Evolutionary conservation across 2,888 invertebrate species (phyloP), one percentile per base, ranked within the genome.

Genomic region (Erebia aethiops): DNA sequence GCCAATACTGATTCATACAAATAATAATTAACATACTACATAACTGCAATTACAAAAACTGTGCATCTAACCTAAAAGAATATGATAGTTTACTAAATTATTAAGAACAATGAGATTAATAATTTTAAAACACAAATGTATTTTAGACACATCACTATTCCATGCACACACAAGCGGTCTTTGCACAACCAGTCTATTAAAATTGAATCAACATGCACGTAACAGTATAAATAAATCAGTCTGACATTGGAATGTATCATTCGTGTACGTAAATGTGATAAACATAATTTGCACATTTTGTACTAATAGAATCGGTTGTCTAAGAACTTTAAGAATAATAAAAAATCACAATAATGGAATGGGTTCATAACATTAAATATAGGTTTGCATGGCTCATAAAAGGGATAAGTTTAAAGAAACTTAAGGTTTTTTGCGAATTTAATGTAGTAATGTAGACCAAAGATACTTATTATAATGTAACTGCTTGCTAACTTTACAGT

Each of bases 211-310:
- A 51, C 3, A 18, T 10, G 14, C 21, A 41, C 11, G 3, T 1
- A 43, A 43, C 14, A 26, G 16, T n/a, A n/a, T 3, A 26, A 63
- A 63, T 9, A 26, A 26, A 71, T 70, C 71, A 71, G 71, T 74
- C 71, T 67, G 69, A 26, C 35, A 43, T 56, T 60, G 73, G 73
- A 74, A 74, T 74, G 73, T 71, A 67, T 67, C 35, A 41, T 69
- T 67, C 64, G 9, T 62, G 18, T 51, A 63, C 56, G 54, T n/a
- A 11, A 71, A 49, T 56, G 18, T n/a, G 43, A 49, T 51, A 11
- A 49, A 13, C 9, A 51, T 18, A 9, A 51, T 14, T 18, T 26
- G 49, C 8, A 51, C n/a, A 63, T 51, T 51, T 63, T 63, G 51
- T 63, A 51, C 51, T 63, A 21, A 51, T n/a, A 49, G 49, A 63